Evolutionary conservation across 1,140 invertebrate species (phyloP).

Genomic region (Zaprionus gabonicus): DNA sequence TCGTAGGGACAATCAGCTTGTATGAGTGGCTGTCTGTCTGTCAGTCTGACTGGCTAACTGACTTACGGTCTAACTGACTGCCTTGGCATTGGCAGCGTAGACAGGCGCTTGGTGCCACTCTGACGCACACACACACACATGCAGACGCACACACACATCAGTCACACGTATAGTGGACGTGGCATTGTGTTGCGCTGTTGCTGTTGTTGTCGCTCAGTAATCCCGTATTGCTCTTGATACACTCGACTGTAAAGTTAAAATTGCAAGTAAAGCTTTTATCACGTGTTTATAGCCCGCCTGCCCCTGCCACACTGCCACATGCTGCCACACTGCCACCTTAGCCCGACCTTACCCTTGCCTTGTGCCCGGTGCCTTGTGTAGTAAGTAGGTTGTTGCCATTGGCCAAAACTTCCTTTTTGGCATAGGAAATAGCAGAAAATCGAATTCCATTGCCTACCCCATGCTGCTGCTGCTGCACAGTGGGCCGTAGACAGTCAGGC

Average conservation of each 20-base stretch:
- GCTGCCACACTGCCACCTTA: background rate
- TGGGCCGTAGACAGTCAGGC: slow-evolving; percentile 24
- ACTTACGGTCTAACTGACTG: slow-evolving; percentile 19
- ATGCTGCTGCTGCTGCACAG: slow-evolving; percentile 43
- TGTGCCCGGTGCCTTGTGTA: slow-evolving; percentile 15
- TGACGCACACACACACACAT: slow-evolving; percentile 29
- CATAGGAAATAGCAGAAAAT: slow-evolving; percentile 79
- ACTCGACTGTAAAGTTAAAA: slow-evolving; percentile 67
- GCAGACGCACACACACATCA: slow-evolving; percentile 6
- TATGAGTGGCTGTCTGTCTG: slow-evolving; percentile 3
- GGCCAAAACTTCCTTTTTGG: slow-evolving; percentile 68
- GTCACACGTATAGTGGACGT: slow-evolving; percentile 1
- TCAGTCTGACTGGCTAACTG: slow-evolving; percentile 11
- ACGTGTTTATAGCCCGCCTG: slow-evolving; percentile 64
- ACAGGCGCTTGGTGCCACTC: slow-evolving; percentile 30
- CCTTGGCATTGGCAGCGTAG: slow-evolving; percentile 32
- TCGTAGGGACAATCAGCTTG: slow-evolving; percentile 36
- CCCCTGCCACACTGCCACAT: background rate
- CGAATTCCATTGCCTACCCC: slow-evolving; percentile 62
- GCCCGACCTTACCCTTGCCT: slow-evolving; percentile 1
- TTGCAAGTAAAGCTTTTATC: slow-evolving; percentile 80
- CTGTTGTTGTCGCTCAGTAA: slow-evolving; percentile 35
- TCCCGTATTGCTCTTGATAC: slow-evolving; percentile 44
- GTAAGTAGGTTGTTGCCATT: slow-evolving; percentile 71
- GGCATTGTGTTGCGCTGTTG: slow-evolving; percentile 31